Conservation (phyloP, 2,888 invertebrate species). For the Cabera pusaria region DNA sequence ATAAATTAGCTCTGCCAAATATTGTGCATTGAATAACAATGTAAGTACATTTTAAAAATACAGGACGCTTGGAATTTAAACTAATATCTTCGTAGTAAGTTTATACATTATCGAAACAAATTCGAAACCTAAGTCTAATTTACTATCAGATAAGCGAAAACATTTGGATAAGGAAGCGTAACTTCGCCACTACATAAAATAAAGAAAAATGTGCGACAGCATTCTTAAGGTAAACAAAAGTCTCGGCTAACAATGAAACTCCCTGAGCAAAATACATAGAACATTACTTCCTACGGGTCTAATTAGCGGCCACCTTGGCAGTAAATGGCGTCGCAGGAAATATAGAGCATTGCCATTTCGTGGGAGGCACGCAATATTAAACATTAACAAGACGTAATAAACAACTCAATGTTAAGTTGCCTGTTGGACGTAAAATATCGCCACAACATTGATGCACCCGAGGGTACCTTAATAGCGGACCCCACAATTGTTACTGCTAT, state of each 20-base stretch:
- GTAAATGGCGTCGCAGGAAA: constrained; percentile 30
- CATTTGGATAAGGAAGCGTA: too few relatives aligned
- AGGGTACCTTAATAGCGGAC: constrained; percentile 21
- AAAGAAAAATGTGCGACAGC: too few relatives aligned
- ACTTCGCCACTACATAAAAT: too few relatives aligned
- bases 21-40: too few relatives aligned
- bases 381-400: constrained; percentile 35
- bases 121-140: too few relatives aligned
- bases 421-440: constrained; percentile 33
- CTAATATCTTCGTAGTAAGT: too few relatives aligned
- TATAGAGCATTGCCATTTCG: constrained; percentile 29
- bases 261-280: constrained; percentile 26
- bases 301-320: constrained; percentile 34
- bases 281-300: constrained; percentile 29
- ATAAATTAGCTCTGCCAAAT: too few relatives aligned
- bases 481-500: constrained; percentile 12
- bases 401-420: constrained; percentile 37
- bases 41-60: too few relatives aligned
- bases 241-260: constrained; percentile 20
- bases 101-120: too few relatives aligned
- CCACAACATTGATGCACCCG: constrained; percentile 32
- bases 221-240: constrained; percentile 11
- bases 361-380: constrained; percentile 32
- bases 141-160: too few relatives aligned
- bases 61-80: too few relatives aligned